These are phyloP conservation scores for Spialia ferax DNA, from an alignment of 2,888 invertebrate species.

Conservation along the genomic window DNA sequence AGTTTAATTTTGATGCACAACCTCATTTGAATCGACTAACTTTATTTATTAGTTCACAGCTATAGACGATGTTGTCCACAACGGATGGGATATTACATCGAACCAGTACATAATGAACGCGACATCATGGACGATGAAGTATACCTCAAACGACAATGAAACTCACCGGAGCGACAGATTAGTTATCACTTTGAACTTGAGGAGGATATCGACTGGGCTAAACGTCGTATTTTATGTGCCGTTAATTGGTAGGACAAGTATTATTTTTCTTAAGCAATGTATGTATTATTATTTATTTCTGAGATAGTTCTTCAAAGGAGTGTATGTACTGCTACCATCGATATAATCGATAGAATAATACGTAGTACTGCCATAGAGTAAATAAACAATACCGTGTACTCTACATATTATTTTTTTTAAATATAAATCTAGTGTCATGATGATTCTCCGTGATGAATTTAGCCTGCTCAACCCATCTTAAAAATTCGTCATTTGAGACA, in stretches of 20 bases:
- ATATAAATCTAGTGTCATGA: too few species aligned
- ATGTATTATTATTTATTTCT: too few species aligned
- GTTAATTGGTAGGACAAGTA: conserved; percentile 63
- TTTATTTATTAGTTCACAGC: not conserved
- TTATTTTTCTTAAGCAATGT: not conserved
- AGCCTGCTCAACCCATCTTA: too few species aligned
- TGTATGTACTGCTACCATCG: too few species aligned
- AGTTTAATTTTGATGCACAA: too few species aligned
- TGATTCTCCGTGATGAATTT: too few species aligned
- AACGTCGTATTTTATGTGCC: conserved; percentile 78
- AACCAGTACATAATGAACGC: not conserved
- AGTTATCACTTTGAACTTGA: conserved; percentile 58
- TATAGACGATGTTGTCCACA: conserved; percentile 5
- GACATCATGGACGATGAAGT: conserved; percentile 37
- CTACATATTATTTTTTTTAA: too few species aligned
- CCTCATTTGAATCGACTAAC: not conserved
- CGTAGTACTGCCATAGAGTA: too few species aligned
- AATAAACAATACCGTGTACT: too few species aligned
- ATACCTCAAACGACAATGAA: conserved; percentile 54
- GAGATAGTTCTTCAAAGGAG: too few species aligned
- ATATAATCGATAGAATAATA: too few species aligned
- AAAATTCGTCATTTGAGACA: too few species aligned
- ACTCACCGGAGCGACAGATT: conserved; percentile 64
- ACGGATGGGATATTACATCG: conserved; percentile 9
- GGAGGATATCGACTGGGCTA: conserved; percentile 62